Conservation (phyloP, 2,797 vertebrate species). For the Acestrorhynchus altus region DNA sequence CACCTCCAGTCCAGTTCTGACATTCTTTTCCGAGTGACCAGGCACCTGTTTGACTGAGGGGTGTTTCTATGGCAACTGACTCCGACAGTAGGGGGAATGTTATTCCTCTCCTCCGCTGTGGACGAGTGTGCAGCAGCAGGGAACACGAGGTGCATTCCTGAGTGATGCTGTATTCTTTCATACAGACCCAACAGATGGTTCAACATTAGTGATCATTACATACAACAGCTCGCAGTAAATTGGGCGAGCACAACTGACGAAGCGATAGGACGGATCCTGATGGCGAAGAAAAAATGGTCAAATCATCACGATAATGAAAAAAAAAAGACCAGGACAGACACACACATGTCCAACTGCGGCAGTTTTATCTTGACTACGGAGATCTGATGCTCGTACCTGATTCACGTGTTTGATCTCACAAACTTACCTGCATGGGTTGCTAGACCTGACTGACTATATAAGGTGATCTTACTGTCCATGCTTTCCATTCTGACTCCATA, state of each 20-base stretch:
- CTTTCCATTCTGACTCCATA: too few relatives aligned
- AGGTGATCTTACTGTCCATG: too few relatives aligned
- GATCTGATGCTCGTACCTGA: too few relatives aligned
- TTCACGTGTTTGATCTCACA: too few relatives aligned
- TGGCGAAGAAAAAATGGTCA: background rate
- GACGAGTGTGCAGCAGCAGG: background rate
- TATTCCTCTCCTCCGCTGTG: slow-evolving; percentile 33
- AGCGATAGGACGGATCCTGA: background rate
- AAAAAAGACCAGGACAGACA: too few relatives aligned
- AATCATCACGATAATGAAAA: background rate
- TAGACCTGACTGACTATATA: too few relatives aligned
- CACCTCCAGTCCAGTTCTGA: slow-evolving; percentile 33
- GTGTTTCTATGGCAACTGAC: slow-evolving; percentile 52
- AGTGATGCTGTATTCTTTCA: background rate
- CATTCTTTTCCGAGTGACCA: slow-evolving; percentile 49
- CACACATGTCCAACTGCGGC: too few relatives aligned
- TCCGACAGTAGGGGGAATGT: slow-evolving; percentile 29
- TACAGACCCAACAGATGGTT: slow-evolving; percentile 8
- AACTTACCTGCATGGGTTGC: too few relatives aligned
- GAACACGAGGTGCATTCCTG: slow-evolving; percentile 1
- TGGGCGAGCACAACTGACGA: background rate
- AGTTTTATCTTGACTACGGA: too few relatives aligned
- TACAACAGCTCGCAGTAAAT: slow-evolving; percentile 4
- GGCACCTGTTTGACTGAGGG: slow-evolving; percentile 43
- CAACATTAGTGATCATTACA: slow-evolving; percentile 10